These are phyloP conservation scores for Lucilia cuprina DNA, from an alignment of 1,140 invertebrate genomes.

Conservation along the genomic window DNA sequence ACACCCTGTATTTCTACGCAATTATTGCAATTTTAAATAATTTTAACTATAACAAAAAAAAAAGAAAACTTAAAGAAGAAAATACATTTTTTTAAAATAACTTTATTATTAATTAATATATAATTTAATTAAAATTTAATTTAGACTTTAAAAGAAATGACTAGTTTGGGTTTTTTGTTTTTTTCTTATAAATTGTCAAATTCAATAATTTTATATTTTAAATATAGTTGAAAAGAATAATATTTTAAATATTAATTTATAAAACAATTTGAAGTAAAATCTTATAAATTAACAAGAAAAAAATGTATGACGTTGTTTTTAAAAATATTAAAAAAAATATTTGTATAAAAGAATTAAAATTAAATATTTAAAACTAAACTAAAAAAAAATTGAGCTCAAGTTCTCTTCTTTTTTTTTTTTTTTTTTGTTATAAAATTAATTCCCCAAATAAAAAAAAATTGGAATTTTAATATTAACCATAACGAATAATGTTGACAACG, in stretches of 20 bases:
- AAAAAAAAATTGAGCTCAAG: neutral
- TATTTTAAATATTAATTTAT: neutral
- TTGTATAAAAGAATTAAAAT: neutral
- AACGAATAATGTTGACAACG: too few species aligned
- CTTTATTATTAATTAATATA: neutral
- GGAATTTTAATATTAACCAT: too few species aligned
- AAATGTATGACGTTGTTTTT: neutral
- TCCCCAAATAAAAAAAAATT: too few species aligned
- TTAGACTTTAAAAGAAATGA: constrained; percentile 27
- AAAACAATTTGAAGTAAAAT: neutral
- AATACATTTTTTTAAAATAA: neutral
- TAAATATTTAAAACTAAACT: neutral
- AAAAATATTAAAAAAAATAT: neutral
- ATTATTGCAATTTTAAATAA: constrained; percentile 50
- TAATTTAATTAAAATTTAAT: constrained; percentile 15
- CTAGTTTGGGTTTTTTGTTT: neutral
- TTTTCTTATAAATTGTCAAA: neutral
- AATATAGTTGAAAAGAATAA: neutral
- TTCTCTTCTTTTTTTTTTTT: too few species aligned
- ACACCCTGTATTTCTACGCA: constrained; percentile 45
- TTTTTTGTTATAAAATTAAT: too few species aligned
- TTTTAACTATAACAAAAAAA: constrained; percentile 19
- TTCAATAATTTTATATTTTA: neutral
- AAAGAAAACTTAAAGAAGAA: neutral
- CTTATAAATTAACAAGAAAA: neutral